Base-by-base conservation (phyloP, 2,113 vertebrate genomes). In the Tylochromis polylepis region DNA sequence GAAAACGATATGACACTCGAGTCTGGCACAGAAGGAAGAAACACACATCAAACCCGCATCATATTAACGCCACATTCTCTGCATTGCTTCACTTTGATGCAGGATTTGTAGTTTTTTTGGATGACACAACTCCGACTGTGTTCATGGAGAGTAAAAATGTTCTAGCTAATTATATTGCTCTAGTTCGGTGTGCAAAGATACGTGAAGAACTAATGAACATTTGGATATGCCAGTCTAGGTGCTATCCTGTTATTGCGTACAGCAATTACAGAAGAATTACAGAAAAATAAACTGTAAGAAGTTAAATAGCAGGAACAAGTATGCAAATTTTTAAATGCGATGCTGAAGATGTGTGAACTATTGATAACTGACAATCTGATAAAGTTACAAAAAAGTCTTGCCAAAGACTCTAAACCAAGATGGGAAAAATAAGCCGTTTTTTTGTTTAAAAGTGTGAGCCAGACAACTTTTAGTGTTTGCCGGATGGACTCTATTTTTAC, bases 401-500 rank as follows among this genome's bases (percentile, higher is more conserved):
- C 59, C 24, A 18, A 81, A 6, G 83, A 43, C 60, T 87, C 18
- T 51, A 83, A 86, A 75, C 27, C 12, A 46, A 85, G 38, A 77
- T 6, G 15, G 75, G 24, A 62, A 75, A 83, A 67, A 81, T 51
- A 34, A 41, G n/a, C 8, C 49, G 41, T n/a, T 79, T 6, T 43
- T 31, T 67, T 15, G 43, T 59, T 81, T 77, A 41, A 84, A 84
- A 84, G 60, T 55, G 79, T 81, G 59, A 43, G 22, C 46, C 79
- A 12, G 31, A 81, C 14, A 75, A 58, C 85, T 81, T 57, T 51
- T 67, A 84, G 81, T 77, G 77, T 88, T 90, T 87, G n/a, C 59
- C 84, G 24, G 82, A 85, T 5, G 15, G 55, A 81, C 59, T 87
- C 85, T 77, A 80, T 88, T 87, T 77, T 88, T 31, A 62, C 65